Evolutionary conservation across 2,888 invertebrate species (phyloP).

Genomic region (Zaprionus obscuricornis): DNA sequence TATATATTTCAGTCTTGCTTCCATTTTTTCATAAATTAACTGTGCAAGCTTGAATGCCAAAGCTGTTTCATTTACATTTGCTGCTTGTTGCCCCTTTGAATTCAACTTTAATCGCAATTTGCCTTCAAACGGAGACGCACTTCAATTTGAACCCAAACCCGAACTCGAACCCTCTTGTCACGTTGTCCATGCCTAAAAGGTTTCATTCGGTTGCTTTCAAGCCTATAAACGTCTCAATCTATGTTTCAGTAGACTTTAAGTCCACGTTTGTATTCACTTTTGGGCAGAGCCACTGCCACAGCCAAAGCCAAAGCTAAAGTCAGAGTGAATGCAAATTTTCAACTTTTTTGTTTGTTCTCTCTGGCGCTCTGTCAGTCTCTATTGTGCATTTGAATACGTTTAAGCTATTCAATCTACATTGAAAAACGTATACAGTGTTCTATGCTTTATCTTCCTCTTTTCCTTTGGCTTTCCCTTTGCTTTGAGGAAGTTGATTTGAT

Average conservation of each 20-base stretch:
- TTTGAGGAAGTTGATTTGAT: too few relatives aligned
- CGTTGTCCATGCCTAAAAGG: constrained; percentile 15
- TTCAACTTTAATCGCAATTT: constrained; percentile 6
- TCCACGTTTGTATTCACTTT: constrained; percentile 2
- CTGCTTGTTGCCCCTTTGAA: too few relatives aligned
- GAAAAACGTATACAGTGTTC: too few relatives aligned
- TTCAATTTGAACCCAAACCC: neutral
- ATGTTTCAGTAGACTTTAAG: constrained; percentile 8
- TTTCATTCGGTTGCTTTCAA: constrained; percentile 11
- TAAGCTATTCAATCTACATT: constrained; percentile 4
- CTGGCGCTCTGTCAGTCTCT: too few relatives aligned
- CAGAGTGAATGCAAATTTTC: constrained; percentile 15
- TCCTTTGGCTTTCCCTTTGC: too few relatives aligned
- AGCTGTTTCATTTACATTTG: constrained; percentile 7
- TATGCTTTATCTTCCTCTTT: too few relatives aligned
- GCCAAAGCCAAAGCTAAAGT: too few relatives aligned
- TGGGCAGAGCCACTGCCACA: too few relatives aligned
- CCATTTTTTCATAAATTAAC: neutral
- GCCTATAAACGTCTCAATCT: constrained; percentile 17
- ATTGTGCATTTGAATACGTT: constrained; percentile 4
- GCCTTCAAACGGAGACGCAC: too few relatives aligned
- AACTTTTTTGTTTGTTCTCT: constrained; percentile 5
- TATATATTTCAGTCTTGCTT: neutral
- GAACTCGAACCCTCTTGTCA: neutral
- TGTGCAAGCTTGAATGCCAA: neutral